Base-by-base conservation (phyloP, 2,888 invertebrate genomes). In the Oligia latruncula region DNA sequence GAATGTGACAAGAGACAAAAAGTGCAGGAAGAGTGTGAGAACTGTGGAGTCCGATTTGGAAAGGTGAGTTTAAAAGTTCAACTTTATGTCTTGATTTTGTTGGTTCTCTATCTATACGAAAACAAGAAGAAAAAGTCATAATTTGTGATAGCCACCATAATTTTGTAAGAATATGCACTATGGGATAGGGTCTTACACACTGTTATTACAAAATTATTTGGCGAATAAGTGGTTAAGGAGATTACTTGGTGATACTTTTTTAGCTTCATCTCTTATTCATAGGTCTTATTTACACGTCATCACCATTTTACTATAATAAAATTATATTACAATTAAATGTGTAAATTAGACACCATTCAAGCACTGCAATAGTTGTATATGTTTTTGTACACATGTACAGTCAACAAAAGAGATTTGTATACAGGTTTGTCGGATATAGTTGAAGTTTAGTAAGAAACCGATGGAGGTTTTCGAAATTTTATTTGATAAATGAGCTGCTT, bases 1-100 rank as follows among this genome's bases (percentile, higher is more conserved):
- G 97, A 98, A 87, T 99, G 99, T 94, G 98, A 98, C 88, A 98
- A 98, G 15, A 95, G 98, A 83, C 99, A 99, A 93, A 98, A 98
- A 84, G 98, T 98, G 35, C 98, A 98, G 92, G 98, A 98, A 0
- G 97, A 98, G 80, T 98, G 98, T 91, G 97, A 98, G 91, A 98
- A 97, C 84, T 98, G 98, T 91, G 98, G 98, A 46, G 98, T 98
- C 17, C 95, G 98, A 68, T 98, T 98, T 95, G 98, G 98, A 90
- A 98, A 98, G 97, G 98, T 98, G 94, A 17, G 76, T 76, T 15
- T 11, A 20, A 52, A 52, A 35, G 13, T 0, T 29, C 4, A 46
- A 17, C n/a, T 17, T 5, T 2, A 2, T 4, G 4, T n/a, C 15
- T 43, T 43, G 40, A 15, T n/a, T 49, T 49, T 6, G 1, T 68